Evolutionary conservation across 2,888 invertebrate genomes (phyloP).

Genomic region (Patella depressa): DNA sequence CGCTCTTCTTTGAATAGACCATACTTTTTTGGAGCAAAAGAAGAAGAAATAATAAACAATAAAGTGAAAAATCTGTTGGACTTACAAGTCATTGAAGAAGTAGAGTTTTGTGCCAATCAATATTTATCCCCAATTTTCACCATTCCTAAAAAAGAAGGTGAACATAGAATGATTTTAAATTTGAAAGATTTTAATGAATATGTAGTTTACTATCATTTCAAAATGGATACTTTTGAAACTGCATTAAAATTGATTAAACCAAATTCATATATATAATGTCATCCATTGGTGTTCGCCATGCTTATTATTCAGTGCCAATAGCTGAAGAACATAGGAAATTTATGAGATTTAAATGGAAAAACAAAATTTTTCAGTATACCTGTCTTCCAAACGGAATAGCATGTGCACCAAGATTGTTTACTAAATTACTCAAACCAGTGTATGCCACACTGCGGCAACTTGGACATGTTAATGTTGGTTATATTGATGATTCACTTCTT

Average conservation of each 20-base stretch:
- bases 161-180: conserved; percentile 20
- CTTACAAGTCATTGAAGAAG: no score
- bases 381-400: conserved; percentile 23
- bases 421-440: conserved; percentile 23
- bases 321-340: conserved; percentile 14
- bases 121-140: conserved; percentile 23
- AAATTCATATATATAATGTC: conserved; percentile 21
- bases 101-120: background rate
- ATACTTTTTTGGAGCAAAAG: no score
- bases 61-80: no score
- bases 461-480: background rate
- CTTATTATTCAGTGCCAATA: conserved; percentile 27
- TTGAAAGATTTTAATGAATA: conserved; percentile 23
- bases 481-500: background rate
- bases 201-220: conserved; percentile 22
- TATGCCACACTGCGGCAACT: background rate
- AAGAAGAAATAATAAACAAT: no score
- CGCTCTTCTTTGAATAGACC: no score
- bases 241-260: conserved; percentile 16
- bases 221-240: conserved; percentile 12
- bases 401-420: conserved; percentile 28
- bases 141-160: conserved; percentile 18
- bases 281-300: conserved; percentile 21
- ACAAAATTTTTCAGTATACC: conserved; percentile 24
- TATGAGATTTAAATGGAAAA: conserved; percentile 19